These are phyloP conservation scores for Chrysocyon brachyurus DNA, from an alignment of 2,797 vertebrate genomes.

Conservation along the genomic window DNA sequence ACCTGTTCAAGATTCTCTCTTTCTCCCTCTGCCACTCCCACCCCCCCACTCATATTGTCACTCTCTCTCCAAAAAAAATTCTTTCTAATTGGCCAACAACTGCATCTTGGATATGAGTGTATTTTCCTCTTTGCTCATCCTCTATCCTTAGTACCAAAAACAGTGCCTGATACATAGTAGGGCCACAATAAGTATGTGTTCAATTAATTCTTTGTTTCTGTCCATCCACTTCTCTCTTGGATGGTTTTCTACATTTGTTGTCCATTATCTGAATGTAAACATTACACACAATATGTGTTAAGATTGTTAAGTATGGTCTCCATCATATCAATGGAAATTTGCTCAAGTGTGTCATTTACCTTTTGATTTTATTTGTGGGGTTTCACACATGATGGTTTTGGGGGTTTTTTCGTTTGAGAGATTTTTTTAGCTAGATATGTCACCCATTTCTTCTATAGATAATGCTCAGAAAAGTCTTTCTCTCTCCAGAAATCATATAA, in stretches of 20 bases:
- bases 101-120: not conserved
- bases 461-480: not conserved
- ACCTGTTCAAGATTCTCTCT: not conserved
- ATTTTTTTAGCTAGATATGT: not conserved
- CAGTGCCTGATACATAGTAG: not conserved
- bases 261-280: not conserved
- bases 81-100: not conserved
- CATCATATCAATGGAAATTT: not conserved
- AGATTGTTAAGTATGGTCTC: not conserved
- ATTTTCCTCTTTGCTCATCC: not conserved
- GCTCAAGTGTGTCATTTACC: not conserved
- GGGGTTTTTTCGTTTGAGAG: too few relatives aligned
- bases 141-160: not conserved
- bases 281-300: not conserved
- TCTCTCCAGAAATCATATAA: conserved; percentile 15
- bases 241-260: not conserved
- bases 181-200: not conserved
- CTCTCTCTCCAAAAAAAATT: not conserved
- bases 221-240: not conserved
- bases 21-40: not conserved
- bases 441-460: not conserved
- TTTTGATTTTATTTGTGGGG: conserved; percentile 7
- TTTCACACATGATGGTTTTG: not conserved
- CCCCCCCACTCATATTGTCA: not conserved
- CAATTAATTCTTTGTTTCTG: not conserved